phyloP scores from a whole-genome alignment of 2,888 invertebrate genomes.

The Athrips mouffetella region DNA sequence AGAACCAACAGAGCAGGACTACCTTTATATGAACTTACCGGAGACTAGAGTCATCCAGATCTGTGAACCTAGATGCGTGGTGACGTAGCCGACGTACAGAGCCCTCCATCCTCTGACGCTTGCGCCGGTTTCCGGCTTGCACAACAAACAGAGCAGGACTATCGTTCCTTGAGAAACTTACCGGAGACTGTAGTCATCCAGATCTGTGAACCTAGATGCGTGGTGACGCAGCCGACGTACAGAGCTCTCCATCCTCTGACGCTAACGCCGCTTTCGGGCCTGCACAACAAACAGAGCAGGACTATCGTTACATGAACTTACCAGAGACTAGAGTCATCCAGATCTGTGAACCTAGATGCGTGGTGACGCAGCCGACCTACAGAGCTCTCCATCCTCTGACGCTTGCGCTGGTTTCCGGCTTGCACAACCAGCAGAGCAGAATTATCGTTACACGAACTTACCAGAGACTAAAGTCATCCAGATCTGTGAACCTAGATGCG shows the following conservation, averaged over 20 bases:
- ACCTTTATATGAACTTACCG: conserved; percentile 81
- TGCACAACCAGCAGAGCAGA: conserved; percentile 58
- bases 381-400: conserved; percentile 78
- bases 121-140: conserved; percentile 43
- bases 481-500: no score
- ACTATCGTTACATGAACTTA: no score
- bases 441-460: no score
- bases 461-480: conserved; percentile 97
- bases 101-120: conserved; percentile 74
- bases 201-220: conserved; percentile 74
- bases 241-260: conserved; percentile 78
- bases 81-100: conserved; percentile 85
- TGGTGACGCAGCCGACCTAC: conserved; percentile 87
- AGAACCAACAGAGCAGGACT: conserved; percentile 69
- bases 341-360: no score
- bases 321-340: conserved; percentile 97
- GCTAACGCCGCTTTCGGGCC: conserved; percentile 44
- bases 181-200: conserved; percentile 97
- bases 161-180: conserved; percentile 68
- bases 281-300: conserved; percentile 58
- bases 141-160: conserved; percentile 69
- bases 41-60: conserved; percentile 96
- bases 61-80: conserved; percentile 70
- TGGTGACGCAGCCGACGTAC: conserved; percentile 86
- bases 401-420: conserved; percentile 43